phyloP scores from a whole-genome alignment of 2,113 vertebrate genomes.

The Pseudopodoces humilis region DNA sequence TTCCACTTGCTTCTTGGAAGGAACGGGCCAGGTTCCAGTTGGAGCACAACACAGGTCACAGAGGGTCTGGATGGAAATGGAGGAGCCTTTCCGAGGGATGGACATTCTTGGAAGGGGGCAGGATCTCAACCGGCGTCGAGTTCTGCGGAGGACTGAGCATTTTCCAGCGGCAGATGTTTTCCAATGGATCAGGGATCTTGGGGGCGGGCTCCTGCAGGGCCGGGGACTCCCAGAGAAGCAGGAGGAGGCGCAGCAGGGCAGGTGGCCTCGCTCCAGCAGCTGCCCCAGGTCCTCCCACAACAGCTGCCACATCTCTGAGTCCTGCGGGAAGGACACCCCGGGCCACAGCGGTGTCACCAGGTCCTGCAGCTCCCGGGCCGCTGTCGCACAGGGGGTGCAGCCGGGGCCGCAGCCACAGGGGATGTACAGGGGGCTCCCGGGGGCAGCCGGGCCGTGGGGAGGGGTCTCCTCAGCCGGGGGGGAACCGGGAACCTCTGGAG shows the following conservation, averaged over 20 bases:
- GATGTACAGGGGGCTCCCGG: not conserved
- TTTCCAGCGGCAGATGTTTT: not conserved
- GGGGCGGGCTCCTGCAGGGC: fast-evolving
- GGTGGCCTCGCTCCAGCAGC: not conserved
- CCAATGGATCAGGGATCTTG: fast-evolving
- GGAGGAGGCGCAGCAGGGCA: not conserved
- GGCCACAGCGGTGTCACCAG: not conserved
- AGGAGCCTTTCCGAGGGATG: not conserved
- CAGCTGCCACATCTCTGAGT: not conserved
- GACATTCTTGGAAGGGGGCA: not conserved
- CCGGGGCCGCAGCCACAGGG: not conserved
- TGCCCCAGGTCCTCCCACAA: not conserved
- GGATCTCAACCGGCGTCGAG: not conserved
- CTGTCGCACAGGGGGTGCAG: not conserved
- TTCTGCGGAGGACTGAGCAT: not conserved
- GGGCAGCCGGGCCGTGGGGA: not conserved
- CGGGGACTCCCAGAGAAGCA: fast-evolving
- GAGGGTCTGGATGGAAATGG: too few relatives aligned
- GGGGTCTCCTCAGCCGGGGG: not conserved
- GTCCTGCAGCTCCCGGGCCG: not conserved
- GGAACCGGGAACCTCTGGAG: not conserved
- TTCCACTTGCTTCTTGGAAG: not conserved
- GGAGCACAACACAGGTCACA: not conserved
- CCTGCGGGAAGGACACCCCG: not conserved
- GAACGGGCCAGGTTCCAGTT: not conserved